Conservation (phyloP, 2,888 invertebrate species). For the Caenorhabditis sp. region DNA sequence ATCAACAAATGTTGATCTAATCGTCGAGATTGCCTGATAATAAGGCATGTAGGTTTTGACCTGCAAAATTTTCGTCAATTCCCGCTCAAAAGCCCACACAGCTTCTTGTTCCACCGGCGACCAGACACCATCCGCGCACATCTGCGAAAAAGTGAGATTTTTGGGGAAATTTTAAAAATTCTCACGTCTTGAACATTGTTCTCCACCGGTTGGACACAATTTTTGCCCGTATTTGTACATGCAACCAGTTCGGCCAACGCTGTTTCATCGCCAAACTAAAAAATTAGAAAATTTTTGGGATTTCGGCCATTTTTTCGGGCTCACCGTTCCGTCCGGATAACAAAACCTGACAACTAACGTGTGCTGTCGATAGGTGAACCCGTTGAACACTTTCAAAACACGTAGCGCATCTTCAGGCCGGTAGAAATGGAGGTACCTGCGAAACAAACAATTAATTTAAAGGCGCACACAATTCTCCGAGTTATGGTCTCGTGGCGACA, state of each 20-base stretch:
- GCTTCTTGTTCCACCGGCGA: conserved; percentile 11
- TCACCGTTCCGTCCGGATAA: conserved; percentile 39
- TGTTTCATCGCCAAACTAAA: conserved; percentile 34
- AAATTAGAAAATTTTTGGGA: conserved; percentile 4
- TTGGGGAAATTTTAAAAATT: no score
- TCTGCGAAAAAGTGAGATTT: no score
- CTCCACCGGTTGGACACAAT: conserved; percentile 5
- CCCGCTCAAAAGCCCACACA: conserved; percentile 19
- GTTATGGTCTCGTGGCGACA: background rate
- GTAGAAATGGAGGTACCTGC: conserved; percentile 32
- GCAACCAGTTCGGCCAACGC: conserved; percentile 28
- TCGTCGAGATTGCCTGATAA: conserved; percentile 7
- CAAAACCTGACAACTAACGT: conserved; percentile 32
- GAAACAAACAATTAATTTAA: background rate
- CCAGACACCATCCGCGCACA: conserved; percentile 20
- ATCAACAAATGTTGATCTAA: conserved; percentile 3
- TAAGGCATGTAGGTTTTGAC: conserved; percentile 22
- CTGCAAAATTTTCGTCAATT: conserved; percentile 14
- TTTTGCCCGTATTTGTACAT: conserved; percentile 18
- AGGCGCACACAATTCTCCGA: no score
- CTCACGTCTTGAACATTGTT: conserved; percentile 25
- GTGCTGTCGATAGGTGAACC: conserved; percentile 28
- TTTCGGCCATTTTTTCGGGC: no score
- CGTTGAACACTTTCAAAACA: conserved; percentile 32
- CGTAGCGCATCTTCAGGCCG: conserved; percentile 41